Evolutionary conservation across 2,113 vertebrate species (phyloP).

Genomic region (Ochotona princeps): DNA sequence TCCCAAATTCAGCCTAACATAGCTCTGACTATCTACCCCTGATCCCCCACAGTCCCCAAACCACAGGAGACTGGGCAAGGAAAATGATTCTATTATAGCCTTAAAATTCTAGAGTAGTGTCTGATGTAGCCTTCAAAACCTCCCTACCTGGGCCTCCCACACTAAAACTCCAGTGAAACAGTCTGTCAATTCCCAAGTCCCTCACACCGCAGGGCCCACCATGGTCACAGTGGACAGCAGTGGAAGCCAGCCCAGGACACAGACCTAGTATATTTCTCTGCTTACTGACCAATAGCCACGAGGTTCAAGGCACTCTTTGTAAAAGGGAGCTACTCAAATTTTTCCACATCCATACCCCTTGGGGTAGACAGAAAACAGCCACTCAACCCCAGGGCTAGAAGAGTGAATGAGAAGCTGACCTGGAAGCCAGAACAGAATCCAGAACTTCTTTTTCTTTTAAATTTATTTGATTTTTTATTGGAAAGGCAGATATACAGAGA

Average conservation of each 20-base stretch:
- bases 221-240: not conserved
- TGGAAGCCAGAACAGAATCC: not conserved
- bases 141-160: not conserved
- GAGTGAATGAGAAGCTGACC: not conserved
- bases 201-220: not conserved
- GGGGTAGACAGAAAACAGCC: not conserved
- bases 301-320: conserved; percentile 73
- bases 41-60: not conserved
- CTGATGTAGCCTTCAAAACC: conserved; percentile 18
- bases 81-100: not conserved
- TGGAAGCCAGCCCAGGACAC: conserved; percentile 59
- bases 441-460: not conserved
- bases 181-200: not conserved
- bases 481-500: too few species aligned
- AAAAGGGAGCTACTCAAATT: conserved; percentile 37
- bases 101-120: conserved; percentile 41
- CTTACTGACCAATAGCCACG: not conserved
- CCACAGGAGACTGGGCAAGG: not conserved
- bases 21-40: not conserved
- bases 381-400: not conserved
- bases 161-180: not conserved
- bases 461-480: too few species aligned
- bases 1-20: not conserved
- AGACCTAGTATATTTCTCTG: not conserved
- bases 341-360: conserved; percentile 54